Conservation (phyloP, 2,888 invertebrate genomes). For the Nebria brevicollis region DNA sequence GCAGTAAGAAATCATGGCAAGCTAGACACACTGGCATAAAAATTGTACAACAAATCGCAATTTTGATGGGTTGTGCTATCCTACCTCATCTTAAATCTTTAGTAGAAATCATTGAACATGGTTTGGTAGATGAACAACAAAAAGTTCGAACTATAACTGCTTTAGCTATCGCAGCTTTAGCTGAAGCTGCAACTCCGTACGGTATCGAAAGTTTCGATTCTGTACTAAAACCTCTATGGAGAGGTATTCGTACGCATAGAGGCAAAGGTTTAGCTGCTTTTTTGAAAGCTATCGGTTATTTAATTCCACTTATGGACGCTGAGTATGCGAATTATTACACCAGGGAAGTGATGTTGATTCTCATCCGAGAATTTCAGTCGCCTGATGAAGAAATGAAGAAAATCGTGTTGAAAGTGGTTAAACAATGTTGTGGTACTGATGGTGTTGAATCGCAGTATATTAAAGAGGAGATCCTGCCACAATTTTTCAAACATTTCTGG, state of each 20-base stretch:
- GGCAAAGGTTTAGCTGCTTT: slow-evolving; percentile 98
- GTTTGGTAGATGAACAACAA: slow-evolving; percentile 97
- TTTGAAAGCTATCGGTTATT: slow-evolving; percentile 98
- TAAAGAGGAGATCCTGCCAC: slow-evolving; percentile 97
- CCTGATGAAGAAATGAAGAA: slow-evolving; percentile 99
- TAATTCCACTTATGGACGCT: slow-evolving; percentile 99
- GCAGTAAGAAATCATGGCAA: slow-evolving; percentile 99
- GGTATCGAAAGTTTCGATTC: slow-evolving; percentile 99
- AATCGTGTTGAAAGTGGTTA: slow-evolving; percentile 99
- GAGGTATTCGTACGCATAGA: slow-evolving; percentile 93
- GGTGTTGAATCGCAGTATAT: slow-evolving; percentile 99
- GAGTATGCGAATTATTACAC: slow-evolving; percentile 99
- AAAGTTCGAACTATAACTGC: slow-evolving; percentile 99
- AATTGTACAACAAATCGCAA: slow-evolving; percentile 99
- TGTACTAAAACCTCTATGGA: slow-evolving; percentile 98
- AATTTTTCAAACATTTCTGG: slow-evolving; percentile 99
- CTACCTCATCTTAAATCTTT: slow-evolving; percentile 96
- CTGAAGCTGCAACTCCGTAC: slow-evolving; percentile 99
- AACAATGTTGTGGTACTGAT: slow-evolving; percentile 99
- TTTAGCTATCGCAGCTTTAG: slow-evolving; percentile 95
- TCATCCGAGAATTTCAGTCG: slow-evolving; percentile 99
- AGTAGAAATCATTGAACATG: slow-evolving; percentile 99
- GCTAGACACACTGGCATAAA: slow-evolving; percentile 98
- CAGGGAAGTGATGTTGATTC: slow-evolving; percentile 97
- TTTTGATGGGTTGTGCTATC: slow-evolving; percentile 99